These are phyloP conservation scores for Scaptodrosophila lebanonensis DNA, from an alignment of 1,140 invertebrate species.

Conservation along the genomic window DNA sequence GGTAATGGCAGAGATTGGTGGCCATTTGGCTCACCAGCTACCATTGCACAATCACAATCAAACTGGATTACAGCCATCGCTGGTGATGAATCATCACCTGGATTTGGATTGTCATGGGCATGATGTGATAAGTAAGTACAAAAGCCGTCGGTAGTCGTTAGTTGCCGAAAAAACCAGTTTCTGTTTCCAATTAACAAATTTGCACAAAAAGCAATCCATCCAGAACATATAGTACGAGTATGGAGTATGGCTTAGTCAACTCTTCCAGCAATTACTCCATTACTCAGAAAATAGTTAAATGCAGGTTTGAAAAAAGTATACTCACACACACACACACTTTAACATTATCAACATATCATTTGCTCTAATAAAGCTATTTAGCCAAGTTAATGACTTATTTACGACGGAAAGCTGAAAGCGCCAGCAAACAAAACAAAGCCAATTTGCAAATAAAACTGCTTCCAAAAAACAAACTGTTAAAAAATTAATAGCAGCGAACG, in stretches of 20 bases:
- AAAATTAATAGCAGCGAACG: slow-evolving; percentile 8
- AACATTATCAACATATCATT: slow-evolving; percentile 39
- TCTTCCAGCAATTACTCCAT: background rate
- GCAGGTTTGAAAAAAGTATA: too few relatives aligned
- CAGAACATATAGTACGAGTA: too few relatives aligned
- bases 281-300: too few relatives aligned
- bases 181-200: slow-evolving; percentile 6
- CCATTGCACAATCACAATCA: slow-evolving; percentile 79
- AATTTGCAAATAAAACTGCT: background rate
- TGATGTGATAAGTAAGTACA: slow-evolving; percentile 77
- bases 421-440: background rate
- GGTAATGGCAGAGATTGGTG: slow-evolving; percentile 81
- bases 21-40: slow-evolving; percentile 80
- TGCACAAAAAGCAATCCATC: background rate
- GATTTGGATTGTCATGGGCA: slow-evolving; percentile 77
- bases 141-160: slow-evolving; percentile 19
- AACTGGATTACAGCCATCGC: slow-evolving; percentile 80
- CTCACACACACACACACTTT: too few relatives aligned
- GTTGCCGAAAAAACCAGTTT: slow-evolving; percentile 15
- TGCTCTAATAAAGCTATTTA: slow-evolving; percentile 68
- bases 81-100: slow-evolving; percentile 80
- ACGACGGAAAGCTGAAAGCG: slow-evolving; percentile 37
- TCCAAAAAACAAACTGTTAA: slow-evolving; percentile 17
- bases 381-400: slow-evolving; percentile 69
- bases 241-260: too few relatives aligned